phyloP scores from a whole-genome alignment of 2,888 invertebrate species.

The Noctua janthe region DNA sequence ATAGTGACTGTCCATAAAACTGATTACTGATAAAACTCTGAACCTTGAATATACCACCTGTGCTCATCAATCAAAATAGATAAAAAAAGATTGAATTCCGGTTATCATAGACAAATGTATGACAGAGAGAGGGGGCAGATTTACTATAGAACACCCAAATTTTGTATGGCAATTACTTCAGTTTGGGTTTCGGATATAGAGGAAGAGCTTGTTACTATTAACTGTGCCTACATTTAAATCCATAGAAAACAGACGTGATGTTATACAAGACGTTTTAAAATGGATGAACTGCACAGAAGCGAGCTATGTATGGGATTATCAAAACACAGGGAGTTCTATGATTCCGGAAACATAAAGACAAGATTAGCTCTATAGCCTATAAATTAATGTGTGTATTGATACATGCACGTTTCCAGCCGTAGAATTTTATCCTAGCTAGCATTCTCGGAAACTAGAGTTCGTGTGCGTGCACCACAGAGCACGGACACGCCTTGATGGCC shows the following conservation, averaged over 20 bases:
- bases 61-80: constrained; percentile 35
- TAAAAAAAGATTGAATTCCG: neutral
- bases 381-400: neutral
- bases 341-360: neutral
- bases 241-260: neutral
- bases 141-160: neutral
- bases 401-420: no score
- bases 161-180: neutral
- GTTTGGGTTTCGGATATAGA: neutral
- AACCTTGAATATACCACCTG: neutral
- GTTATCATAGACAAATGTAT: neutral
- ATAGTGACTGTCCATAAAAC: constrained; percentile 1
- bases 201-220: neutral
- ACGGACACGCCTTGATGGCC: neutral
- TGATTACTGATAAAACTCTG: constrained; percentile 3
- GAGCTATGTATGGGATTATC: neutral
- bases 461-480: neutral
- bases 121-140: neutral
- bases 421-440: neutral
- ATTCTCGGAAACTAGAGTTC: neutral
- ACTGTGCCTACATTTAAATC: neutral
- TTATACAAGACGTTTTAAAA: neutral
- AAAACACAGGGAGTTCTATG: neutral
- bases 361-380: neutral
- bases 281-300: neutral